These are phyloP conservation scores for Delphinus delphis DNA, from an alignment of 2,113 vertebrate genomes.

Conservation along the genomic window DNA sequence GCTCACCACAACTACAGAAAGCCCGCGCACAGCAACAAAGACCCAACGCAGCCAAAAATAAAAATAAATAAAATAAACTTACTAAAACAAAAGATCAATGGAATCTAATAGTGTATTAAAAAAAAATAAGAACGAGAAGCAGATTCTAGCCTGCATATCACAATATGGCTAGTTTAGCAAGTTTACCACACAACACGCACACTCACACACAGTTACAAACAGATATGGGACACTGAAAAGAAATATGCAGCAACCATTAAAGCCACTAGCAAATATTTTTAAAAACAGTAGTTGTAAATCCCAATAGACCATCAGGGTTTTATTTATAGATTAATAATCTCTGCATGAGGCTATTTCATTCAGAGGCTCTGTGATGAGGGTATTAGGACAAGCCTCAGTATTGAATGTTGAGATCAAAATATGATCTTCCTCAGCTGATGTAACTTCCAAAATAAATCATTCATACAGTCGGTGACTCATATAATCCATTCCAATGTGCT, in stretches of 20 bases:
- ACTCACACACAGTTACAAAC: not conserved
- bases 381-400: not conserved
- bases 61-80: too few species aligned
- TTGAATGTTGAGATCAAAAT: not conserved
- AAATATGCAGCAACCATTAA: not conserved
- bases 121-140: conserved; percentile 22
- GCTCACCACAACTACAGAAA: too few species aligned
- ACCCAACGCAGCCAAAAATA: too few species aligned
- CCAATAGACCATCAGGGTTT: not conserved
- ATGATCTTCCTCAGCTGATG: conserved; percentile 54
- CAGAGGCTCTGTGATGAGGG: conserved; percentile 7
- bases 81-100: too few species aligned
- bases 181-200: not conserved
- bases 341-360: not conserved
- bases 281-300: conserved; percentile 18
- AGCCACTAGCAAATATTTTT: conserved; percentile 22
- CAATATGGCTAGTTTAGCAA: not conserved
- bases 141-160: not conserved
- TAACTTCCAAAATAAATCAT: conserved; percentile 66
- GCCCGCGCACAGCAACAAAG: too few species aligned
- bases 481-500: conserved; percentile 55
- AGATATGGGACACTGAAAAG: not conserved
- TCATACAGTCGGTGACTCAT: conserved; percentile 10
- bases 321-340: conserved; percentile 62
- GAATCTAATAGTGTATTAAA: too few species aligned